phyloP scores from a whole-genome alignment of 2,888 invertebrate genomes.

The Tipula helvola region DNA sequence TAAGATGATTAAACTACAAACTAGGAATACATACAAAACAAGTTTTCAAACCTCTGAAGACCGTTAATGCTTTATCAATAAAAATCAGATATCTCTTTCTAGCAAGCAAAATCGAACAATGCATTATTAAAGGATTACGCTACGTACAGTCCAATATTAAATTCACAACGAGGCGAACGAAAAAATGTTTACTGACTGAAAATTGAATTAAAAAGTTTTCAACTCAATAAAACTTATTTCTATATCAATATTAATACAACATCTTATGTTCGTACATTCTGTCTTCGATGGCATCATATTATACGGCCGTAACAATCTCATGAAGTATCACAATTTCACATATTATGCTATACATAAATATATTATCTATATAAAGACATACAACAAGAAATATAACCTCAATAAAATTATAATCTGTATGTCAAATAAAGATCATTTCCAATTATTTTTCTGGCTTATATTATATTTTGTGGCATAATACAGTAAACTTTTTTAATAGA shows the following conservation, averaged over 20 bases:
- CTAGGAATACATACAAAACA: too few species aligned
- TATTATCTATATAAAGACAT: background rate
- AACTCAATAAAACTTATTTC: background rate
- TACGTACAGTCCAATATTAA: background rate
- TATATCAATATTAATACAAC: background rate
- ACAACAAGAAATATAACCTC: background rate
- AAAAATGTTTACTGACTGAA: background rate
- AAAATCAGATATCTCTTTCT: too few species aligned
- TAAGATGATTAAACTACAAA: too few species aligned
- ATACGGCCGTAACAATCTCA: background rate
- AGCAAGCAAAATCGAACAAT: too few species aligned
- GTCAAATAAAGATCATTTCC: constrained; percentile 4
- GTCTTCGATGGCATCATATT: background rate
- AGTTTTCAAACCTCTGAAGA: too few species aligned
- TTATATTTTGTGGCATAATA: background rate
- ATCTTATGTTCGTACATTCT: background rate
- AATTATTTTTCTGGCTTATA: background rate
- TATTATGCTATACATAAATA: background rate
- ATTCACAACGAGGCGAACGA: background rate
- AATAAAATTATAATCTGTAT: background rate
- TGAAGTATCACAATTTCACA: background rate
- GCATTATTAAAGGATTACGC: too few species aligned
- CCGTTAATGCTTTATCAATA: too few species aligned
- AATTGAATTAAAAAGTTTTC: background rate
- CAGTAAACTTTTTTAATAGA: background rate